Percentiles rank a stretch among this genome's conserved stretches.
Evolutionary conservation across 2,797 vertebrate species (phyloP).

Genomic region (Phyllotis vaccarum): DNA sequence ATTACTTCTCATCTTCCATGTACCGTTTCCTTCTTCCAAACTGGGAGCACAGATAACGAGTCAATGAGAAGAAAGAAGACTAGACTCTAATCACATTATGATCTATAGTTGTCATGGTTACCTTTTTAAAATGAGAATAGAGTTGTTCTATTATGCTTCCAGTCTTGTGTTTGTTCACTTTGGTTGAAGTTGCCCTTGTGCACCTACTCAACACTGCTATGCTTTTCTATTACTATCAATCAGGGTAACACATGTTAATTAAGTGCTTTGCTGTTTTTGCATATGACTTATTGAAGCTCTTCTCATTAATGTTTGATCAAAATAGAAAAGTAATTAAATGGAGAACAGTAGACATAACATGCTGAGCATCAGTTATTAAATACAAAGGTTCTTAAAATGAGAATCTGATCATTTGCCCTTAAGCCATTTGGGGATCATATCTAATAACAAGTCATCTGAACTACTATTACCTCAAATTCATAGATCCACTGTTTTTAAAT

Average conservation of each 20-base stretch:
- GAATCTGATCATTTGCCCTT: constrained; percentile 79
- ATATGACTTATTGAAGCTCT: constrained; percentile 87
- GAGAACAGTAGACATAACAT: constrained; percentile 83
- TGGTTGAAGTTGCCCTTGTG: constrained; percentile 82
- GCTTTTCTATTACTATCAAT: constrained; percentile 84
- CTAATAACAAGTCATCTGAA: constrained; percentile 80
- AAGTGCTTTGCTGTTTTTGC: constrained; percentile 82
- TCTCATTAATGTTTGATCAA: constrained; percentile 89
- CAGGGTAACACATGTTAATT: constrained; percentile 87
- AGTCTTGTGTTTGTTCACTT: constrained; percentile 25
- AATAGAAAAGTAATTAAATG: constrained; percentile 89
- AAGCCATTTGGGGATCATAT: constrained; percentile 66
- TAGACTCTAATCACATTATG: neutral
- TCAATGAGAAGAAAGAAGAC: constrained; percentile 1
- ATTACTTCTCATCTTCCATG: neutral
- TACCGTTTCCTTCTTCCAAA: neutral
- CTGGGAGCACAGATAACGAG: neutral
- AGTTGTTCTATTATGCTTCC: neutral
- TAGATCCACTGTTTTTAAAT: constrained; percentile 63
- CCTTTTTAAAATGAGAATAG: constrained; percentile 27
- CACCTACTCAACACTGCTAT: constrained; percentile 69
- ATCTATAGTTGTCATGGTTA: neutral
- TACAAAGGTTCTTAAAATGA: constrained; percentile 84
- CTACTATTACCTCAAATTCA: constrained; percentile 77
- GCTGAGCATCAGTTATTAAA: constrained; percentile 86